These are phyloP conservation scores for Cybosia mesomella DNA, from an alignment of 2,888 invertebrate species.

Conservation along the genomic window DNA sequence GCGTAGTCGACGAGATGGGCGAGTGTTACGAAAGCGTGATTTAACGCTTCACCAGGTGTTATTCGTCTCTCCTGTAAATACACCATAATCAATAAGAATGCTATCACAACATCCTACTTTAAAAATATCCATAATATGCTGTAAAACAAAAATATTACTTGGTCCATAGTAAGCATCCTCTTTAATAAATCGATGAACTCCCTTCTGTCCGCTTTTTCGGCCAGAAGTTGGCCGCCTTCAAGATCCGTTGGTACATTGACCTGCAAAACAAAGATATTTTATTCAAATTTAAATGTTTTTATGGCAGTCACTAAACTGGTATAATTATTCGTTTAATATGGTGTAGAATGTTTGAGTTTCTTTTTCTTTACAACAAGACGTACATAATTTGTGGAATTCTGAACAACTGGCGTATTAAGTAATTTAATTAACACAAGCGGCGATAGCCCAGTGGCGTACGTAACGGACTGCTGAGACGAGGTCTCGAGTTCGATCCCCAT, in stretches of 20 bases:
- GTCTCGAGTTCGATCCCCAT: too few species aligned
- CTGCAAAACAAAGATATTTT: slow-evolving; percentile 54
- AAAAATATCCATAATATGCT: too few species aligned
- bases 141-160: slow-evolving; percentile 85
- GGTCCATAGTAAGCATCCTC: slow-evolving; percentile 99
- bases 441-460: too few species aligned
- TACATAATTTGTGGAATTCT: too few species aligned
- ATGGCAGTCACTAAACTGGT: not conserved
- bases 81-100: not conserved
- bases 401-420: too few species aligned
- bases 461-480: too few species aligned
- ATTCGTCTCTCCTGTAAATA: slow-evolving; percentile 93
- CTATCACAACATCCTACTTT: not conserved
- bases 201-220: slow-evolving; percentile 98
- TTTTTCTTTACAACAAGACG: not conserved
- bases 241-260: slow-evolving; percentile 99
- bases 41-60: slow-evolving; percentile 97
- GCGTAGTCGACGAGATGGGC: slow-evolving; percentile 98
- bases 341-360: not conserved
- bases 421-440: too few species aligned
- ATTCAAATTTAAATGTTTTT: not conserved
- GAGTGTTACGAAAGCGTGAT: slow-evolving; percentile 97
- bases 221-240: slow-evolving; percentile 97
- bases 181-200: slow-evolving; percentile 99
- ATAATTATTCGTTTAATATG: not conserved